Conservation (phyloP, 2,797 vertebrate genomes). For the Channa striata region DNA sequence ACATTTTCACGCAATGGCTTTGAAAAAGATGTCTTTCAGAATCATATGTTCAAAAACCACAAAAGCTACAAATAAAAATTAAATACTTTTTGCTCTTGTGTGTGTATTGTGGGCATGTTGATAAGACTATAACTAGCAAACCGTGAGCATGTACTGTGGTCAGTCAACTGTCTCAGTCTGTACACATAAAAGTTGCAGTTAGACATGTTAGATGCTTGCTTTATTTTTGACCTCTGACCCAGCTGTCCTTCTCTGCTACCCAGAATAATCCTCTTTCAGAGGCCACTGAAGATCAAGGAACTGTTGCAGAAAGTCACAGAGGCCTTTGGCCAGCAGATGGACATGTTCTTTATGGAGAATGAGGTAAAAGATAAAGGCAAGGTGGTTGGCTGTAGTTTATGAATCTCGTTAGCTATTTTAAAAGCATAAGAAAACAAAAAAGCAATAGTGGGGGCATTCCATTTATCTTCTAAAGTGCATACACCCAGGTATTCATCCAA, state of each 20-base stretch:
- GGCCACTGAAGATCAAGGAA: conserved; percentile 91
- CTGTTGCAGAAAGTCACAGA: conserved; percentile 93
- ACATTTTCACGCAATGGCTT: conserved; percentile 6
- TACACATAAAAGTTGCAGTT: conserved; percentile 11
- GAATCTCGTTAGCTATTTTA: neutral
- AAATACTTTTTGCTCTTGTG: neutral
- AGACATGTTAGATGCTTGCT: conserved; percentile 28
- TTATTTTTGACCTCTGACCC: conserved; percentile 52
- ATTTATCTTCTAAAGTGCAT: too few species aligned
- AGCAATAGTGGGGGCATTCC: too few species aligned
- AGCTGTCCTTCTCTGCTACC: conserved; percentile 11
- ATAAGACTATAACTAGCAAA: neutral
- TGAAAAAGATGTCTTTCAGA: conserved; percentile 2
- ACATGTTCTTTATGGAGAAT: conserved; percentile 90
- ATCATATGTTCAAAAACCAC: neutral
- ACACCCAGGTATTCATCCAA: neutral
- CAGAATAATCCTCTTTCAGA: conserved; percentile 93
- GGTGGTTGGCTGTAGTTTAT: neutral
- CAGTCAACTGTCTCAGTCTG: neutral
- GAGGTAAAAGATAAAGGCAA: conserved; percentile 80
- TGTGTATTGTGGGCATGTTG: neutral
- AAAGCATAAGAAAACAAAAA: neutral
- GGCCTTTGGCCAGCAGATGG: conserved; percentile 94
- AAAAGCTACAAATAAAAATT: neutral
- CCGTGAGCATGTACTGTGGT: neutral